Evolutionary conservation across 2,888 invertebrate genomes (phyloP), one percentile per base, ranked within the genome.

Genomic region (Arge pagana): DNA sequence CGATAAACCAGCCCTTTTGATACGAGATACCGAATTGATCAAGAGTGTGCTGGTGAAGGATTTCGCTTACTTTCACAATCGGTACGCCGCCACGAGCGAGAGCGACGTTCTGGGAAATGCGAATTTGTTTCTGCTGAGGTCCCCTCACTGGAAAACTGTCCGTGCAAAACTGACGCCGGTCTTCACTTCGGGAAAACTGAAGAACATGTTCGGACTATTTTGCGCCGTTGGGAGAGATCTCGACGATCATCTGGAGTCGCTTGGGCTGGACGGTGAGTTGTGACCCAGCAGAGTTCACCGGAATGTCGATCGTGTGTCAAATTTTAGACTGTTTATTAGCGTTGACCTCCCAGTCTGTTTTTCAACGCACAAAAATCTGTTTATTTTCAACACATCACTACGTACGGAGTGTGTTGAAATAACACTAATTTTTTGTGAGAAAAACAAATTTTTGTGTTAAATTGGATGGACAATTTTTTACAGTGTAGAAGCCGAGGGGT

Each of bases 141-240:
- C 80, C n/a, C 56, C 72, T 3, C 79, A 80, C 57, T 80, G 80
- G 80, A 79, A 74, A 60, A 71, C 76, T 19, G 79, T 80, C 79
- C 67, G 80, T 42, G 77, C 78, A 21, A 78, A 79, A 50, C 77
- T 80, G n/a, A 77, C 79, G 4, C 80, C 80, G 8, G 77, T 79
- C n/a, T 80, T 80, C 59, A 79, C 80, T 3, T 77, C 80, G 8
- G 80, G 78, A 19, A 80, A 80, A 62, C 80, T 80, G 79, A 80
- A 79, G 58, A 80, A 77, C 3, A 80, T 80, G 80, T 80, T 80
- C 59, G 79, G 79, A 15, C 65, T 80, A 33, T 65, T 80, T 39
- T 72, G 71, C 3, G 78, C 79, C 6, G 80, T 80, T 63, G 77
- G 79, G 0, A 69, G 70, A 54, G 70, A 76, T 4, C 65, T 80